Evolutionary conservation across 2,888 invertebrate species (phyloP).

Genomic region (Bugulina stolonifera): DNA sequence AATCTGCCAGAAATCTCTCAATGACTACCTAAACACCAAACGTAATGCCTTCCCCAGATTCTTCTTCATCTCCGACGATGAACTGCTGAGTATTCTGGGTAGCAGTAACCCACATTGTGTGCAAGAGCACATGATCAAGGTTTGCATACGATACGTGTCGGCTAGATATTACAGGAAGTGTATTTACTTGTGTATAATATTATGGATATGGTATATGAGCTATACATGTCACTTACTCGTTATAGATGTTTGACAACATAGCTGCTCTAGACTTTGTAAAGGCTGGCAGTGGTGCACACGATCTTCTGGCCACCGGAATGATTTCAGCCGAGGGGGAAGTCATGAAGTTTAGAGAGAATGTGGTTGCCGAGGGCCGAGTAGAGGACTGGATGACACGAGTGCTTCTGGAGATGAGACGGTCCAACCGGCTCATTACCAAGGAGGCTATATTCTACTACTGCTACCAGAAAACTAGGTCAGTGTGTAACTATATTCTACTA

Average conservation of each 20-base stretch:
- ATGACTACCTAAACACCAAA: constrained; percentile 29
- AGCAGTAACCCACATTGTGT: constrained; percentile 27
- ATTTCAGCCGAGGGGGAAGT: constrained; percentile 29
- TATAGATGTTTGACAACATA: constrained; percentile 31
- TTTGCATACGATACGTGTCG: neutral
- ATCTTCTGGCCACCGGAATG: constrained; percentile 28
- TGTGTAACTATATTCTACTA: constrained; percentile 28
- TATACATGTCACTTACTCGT: too few species aligned
- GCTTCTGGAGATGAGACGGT: constrained; percentile 27
- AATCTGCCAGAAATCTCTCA: constrained; percentile 29
- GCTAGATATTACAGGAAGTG: too few species aligned
- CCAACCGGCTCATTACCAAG: constrained; percentile 28
- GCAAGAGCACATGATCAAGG: constrained; percentile 29
- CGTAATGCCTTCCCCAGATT: constrained; percentile 29
- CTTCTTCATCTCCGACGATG: constrained; percentile 30
- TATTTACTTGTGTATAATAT: too few species aligned
- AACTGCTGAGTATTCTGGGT: constrained; percentile 29
- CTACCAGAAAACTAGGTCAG: constrained; percentile 25
- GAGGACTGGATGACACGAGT: constrained; percentile 28
- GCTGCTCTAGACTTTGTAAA: constrained; percentile 17
- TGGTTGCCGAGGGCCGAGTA: constrained; percentile 22
- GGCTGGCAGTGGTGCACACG: neutral
- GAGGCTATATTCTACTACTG: constrained; percentile 30
- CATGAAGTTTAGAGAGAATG: constrained; percentile 27
- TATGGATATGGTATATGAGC: too few species aligned